phyloP scores from a whole-genome alignment of 2,113 vertebrate genomes.

The Motacilla alba region DNA sequence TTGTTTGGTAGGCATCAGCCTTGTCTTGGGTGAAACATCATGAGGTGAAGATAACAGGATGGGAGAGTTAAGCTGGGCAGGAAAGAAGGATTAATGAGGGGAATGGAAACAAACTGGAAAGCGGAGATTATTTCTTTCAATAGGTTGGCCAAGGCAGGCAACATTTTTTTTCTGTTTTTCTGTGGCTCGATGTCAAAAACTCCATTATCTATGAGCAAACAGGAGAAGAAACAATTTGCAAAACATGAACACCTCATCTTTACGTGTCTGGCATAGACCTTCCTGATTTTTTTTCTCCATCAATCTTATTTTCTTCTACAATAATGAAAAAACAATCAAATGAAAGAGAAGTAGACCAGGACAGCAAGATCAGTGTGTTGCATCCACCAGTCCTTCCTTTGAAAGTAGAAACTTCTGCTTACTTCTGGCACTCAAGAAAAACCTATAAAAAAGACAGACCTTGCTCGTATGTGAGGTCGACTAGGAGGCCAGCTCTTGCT shows the following conservation, averaged over 20 bases:
- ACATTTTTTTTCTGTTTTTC: neutral
- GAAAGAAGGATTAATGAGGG: conserved; percentile 25
- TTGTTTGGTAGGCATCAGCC: neutral
- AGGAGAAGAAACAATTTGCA: conserved; percentile 24
- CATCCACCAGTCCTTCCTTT: neutral
- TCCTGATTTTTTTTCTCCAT: neutral
- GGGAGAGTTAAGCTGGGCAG: neutral
- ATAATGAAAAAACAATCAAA: neutral
- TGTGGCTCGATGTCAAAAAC: conserved; percentile 38
- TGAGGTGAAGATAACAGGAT: neutral
- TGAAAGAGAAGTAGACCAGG: neutral
- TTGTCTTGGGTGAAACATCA: neutral
- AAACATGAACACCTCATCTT: neutral
- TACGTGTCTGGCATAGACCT: neutral
- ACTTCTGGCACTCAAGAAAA: neutral
- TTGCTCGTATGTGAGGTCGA: neutral
- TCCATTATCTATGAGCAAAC: neutral
- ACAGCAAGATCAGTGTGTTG: neutral
- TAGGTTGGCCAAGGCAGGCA: conserved; percentile 19
- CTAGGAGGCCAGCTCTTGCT: conserved; percentile 1
- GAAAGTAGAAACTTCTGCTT: neutral
- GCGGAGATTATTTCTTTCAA: conserved; percentile 1
- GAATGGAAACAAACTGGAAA: conserved; percentile 23
- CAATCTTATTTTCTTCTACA: neutral
- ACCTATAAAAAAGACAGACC: neutral